Evolutionary conservation across 2,797 vertebrate genomes (phyloP).

Genomic region (Cirrhinus mrigala): DNA sequence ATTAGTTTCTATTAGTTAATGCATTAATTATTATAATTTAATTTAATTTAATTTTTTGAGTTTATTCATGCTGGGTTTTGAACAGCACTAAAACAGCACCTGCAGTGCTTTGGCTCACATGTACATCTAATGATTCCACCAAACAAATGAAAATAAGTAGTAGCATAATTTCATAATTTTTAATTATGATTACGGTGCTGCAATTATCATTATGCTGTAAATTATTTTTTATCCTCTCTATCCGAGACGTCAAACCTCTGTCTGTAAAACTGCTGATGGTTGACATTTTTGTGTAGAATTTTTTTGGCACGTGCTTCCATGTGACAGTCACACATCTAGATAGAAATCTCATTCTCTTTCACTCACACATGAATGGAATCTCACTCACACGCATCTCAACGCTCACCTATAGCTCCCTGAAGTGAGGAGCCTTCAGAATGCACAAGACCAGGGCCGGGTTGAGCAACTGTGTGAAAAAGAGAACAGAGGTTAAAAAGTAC

Average conservation of each 20-base stretch:
- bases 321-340: conserved; percentile 56
- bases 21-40: too few species aligned
- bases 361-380: conserved; percentile 35
- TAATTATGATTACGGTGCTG: neutral
- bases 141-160: neutral
- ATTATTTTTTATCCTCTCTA: neutral
- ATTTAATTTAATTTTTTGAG: too few species aligned
- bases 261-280: neutral
- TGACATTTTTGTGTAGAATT: conserved; percentile 30
- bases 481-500: neutral
- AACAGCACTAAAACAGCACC: neutral
- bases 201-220: neutral
- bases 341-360: conserved; percentile 40
- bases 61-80: neutral
- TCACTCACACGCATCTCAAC: neutral
- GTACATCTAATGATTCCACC: neutral
- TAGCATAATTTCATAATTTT: neutral
- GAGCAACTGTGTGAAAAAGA: neutral
- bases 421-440: neutral
- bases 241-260: neutral
- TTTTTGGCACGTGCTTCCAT: conserved; percentile 27
- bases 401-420: neutral
- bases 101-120: conserved; percentile 2
- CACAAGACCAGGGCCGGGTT: neutral
- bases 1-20: too few species aligned